Percentiles rank a stretch among this genome's conserved stretches.
These are phyloP conservation scores for Pelodytes ibericus DNA, from an alignment of 2,797 vertebrate genomes.

Conservation along the genomic window DNA sequence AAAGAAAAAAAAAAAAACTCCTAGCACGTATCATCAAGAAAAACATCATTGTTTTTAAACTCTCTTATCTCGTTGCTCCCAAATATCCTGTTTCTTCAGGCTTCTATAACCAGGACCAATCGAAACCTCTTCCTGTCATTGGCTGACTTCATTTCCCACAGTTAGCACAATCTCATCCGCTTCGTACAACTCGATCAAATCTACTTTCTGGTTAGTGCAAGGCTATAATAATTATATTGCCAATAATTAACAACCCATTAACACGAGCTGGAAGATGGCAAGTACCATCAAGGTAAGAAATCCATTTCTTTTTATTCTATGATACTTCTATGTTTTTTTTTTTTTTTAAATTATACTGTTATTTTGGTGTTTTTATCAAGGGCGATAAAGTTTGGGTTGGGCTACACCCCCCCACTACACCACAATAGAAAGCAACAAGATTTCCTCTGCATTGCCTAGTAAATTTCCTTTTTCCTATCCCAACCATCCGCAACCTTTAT, in stretches of 20 bases:
- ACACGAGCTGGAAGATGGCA: constrained; percentile 81
- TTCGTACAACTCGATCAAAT: constrained; percentile 86
- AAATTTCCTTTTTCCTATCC: constrained; percentile 92
- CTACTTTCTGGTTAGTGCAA: constrained; percentile 82
- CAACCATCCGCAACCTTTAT: constrained; percentile 82
- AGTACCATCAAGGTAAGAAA: constrained; percentile 90
- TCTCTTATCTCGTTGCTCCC: constrained; percentile 89
- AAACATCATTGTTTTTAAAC: constrained; percentile 92
- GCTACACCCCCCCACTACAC: constrained; percentile 82
- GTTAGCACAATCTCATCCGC: constrained; percentile 94
- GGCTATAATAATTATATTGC: constrained; percentile 80
- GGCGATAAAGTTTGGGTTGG: constrained; percentile 80
- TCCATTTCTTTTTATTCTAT: constrained; percentile 50
- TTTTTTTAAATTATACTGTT: constrained; percentile 33
- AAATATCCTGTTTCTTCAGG: constrained; percentile 95
- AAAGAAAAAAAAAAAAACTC: constrained; percentile 62
- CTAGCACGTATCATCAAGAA: constrained; percentile 85
- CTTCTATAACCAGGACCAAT: constrained; percentile 85
- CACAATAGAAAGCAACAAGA: constrained; percentile 85
- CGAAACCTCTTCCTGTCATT: constrained; percentile 91
- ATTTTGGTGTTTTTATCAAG: constrained; percentile 69
- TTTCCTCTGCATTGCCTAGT: constrained; percentile 86
- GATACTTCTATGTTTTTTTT: constrained; percentile 36
- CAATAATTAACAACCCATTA: constrained; percentile 81
- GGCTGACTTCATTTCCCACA: constrained; percentile 93